Base-by-base conservation (phyloP, 2,113 vertebrate genomes). In the Xyrauchen texanus region DNA sequence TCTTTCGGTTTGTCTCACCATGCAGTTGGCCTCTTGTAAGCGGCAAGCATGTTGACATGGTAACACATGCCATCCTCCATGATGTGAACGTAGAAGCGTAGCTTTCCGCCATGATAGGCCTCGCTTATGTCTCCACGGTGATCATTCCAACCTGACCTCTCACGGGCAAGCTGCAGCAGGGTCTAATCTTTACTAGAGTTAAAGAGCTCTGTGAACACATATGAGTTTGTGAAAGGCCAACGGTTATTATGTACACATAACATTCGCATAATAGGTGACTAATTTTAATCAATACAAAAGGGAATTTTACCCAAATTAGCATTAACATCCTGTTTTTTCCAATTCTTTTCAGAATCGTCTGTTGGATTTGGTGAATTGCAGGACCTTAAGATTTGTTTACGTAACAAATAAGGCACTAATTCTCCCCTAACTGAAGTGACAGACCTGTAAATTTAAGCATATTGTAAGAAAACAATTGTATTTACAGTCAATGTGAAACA, bases 51-150 rank as follows among this genome's bases (percentile, higher is more conserved):
- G 86, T 95, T 99, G 80, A 97, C 96, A 44, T 97, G 94, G 89
- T 85, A 98, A 87, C 98, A 99, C 65, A 98, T 88, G 9, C 96
- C 95, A 55, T 95, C 93, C 69, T 95, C 95, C 94, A 97, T 95
- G 75, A 99, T 93, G 82, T 99, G 97, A 74, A 98, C 95, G 1
- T 98, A 99, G 88, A 97, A 99, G 84, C 96, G 95, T 52, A 99
- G 90, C 84, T 91, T 93, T 55, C 95, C 93, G 21, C 94, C 94
- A 0, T 97, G 93, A 79, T 96, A 95, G 10, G 94, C 94, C 83
- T 95, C 96, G 67, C 91, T 91, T 90, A 94, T 94, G 91, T 98
- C 95, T 65, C 95, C 95, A 52, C 83, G 94, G 12, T 94, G 95
- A 89, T 95, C 95, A 65, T 98, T 98, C 96, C 96, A 99, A 82